Evolutionary conservation across 2,797 vertebrate species (phyloP), one percentile per base, ranked within the genome.

Genomic region (Xenopus petersii): DNA sequence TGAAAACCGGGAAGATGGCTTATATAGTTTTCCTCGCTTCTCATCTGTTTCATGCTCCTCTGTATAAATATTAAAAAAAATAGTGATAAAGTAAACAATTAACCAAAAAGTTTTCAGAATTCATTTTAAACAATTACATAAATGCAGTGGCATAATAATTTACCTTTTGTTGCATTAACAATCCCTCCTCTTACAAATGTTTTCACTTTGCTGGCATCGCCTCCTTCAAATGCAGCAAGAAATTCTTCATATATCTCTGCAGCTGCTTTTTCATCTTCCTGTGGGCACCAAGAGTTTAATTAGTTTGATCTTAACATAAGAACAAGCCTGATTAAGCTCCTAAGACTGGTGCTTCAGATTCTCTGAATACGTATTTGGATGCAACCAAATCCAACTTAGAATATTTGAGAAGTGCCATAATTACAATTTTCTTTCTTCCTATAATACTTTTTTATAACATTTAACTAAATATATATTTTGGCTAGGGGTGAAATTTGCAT

Each of bases 221-320:
- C 93, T 83, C 98, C 98, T 90, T 99, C 98, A 88, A 99, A 99
- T 12, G 97, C 96, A 81, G 96, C 96, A 65, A 99, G 95, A 89
- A 99, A 99, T 83, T 99, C 98, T 85, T 99, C 98, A 83, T 99
- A 99, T 79, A 99, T 98, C 83, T 99, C 98, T 72, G 98, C 98
- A 75, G 98, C 97, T 79, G 97, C 97, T 78, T 95, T 94, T 84
- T 99, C 97, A 88, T 99, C 98, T 89, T 99, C 96, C 98, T 99
- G 87, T 79, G 49, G 6, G 49, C 36, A 42, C 8, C 8, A 42
- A 42, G 36, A 42, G 8, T 42, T 9, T 42, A 5, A 42, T 42
- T 42, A 42, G 36, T 42, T 42, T 42, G 36, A 42, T 42, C 36
- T 42, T 42, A 42, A 9, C 3, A 42, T 9, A 42, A 42, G 36